A percentile compares a stretch with the other conserved stretches of the same genome.
phyloP scores from a whole-genome alignment of 2,113 vertebrate species.

The Petroica traversi region DNA sequence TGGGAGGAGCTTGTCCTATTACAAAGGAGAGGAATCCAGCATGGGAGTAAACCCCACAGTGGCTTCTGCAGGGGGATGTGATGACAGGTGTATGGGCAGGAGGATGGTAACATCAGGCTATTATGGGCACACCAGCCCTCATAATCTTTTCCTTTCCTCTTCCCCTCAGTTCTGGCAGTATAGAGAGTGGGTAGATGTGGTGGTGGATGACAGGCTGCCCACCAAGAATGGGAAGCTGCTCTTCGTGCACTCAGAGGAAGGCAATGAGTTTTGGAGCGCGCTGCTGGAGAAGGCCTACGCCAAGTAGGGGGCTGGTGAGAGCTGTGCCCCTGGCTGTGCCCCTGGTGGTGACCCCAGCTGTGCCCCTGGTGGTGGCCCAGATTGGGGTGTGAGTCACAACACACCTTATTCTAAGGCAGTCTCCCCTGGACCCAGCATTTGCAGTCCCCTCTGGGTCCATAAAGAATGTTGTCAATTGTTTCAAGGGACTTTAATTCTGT shows the following conservation, averaged over 20 bases:
- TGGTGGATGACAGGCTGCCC: slow-evolving; percentile 80
- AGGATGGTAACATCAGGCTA: background rate
- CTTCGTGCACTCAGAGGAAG: slow-evolving; percentile 76
- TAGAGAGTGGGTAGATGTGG: slow-evolving; percentile 79
- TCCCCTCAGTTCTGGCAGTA: slow-evolving; percentile 79
- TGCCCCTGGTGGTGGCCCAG: background rate
- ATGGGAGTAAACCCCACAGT: background rate
- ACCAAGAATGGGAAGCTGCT: slow-evolving; percentile 72
- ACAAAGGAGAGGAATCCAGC: background rate
- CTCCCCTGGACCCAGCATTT: background rate
- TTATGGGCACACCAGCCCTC: background rate
- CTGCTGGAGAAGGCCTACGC: slow-evolving; percentile 83
- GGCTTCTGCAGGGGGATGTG: background rate
- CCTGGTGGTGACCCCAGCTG: background rate
- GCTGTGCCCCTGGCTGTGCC: background rate
- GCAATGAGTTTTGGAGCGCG: slow-evolving; percentile 77
- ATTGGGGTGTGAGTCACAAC: background rate
- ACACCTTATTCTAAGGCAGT: background rate
- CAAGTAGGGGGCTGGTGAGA: slow-evolving; percentile 60
- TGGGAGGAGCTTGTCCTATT: background rate
- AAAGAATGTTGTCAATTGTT: background rate
- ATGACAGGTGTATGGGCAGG: background rate
- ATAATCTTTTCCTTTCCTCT: background rate
- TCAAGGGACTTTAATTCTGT: background rate
- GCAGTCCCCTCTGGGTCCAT: background rate